These are phyloP conservation scores for Digitonthophagus gazella DNA, from an alignment of 2,888 invertebrate species.

Conservation along the genomic window DNA sequence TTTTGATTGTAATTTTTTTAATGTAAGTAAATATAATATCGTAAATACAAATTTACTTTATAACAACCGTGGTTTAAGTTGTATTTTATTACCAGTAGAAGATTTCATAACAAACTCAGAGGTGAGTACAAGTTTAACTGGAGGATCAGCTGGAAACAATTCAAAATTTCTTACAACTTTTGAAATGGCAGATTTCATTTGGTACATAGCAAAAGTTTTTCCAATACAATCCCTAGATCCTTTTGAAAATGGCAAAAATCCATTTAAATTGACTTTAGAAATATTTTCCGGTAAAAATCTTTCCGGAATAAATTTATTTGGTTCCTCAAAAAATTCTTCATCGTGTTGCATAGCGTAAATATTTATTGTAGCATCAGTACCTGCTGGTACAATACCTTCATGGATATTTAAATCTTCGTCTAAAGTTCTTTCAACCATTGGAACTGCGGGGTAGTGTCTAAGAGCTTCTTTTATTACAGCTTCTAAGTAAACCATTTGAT, in stretches of 20 bases:
- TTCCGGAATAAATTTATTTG: slow-evolving; percentile 34
- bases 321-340: slow-evolving; percentile 45
- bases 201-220: slow-evolving; percentile 22
- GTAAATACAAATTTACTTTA: not conserved
- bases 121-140: slow-evolving; percentile 18
- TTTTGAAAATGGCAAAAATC: slow-evolving; percentile 47
- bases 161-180: slow-evolving; percentile 22
- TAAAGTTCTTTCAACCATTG: slow-evolving; percentile 21
- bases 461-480: slow-evolving; percentile 25
- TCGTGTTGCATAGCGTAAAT: slow-evolving; percentile 14
- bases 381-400: slow-evolving; percentile 21
- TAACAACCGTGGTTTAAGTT: not conserved
- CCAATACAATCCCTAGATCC: slow-evolving; percentile 22
- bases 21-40: not conserved
- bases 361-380: slow-evolving; percentile 17
- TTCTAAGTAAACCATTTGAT: slow-evolving; percentile 30
- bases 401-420: slow-evolving; percentile 19
- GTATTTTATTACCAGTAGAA: slow-evolving; percentile 14
- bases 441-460: slow-evolving; percentile 19
- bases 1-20: not conserved
- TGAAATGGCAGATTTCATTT: slow-evolving; percentile 19
- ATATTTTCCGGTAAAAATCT: slow-evolving; percentile 49
- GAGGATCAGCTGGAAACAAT: slow-evolving; percentile 13
- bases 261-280: slow-evolving; percentile 48
- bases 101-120: slow-evolving; percentile 25